These are phyloP conservation scores for Sesamia nonagrioides DNA, from an alignment of 1,140 invertebrate genomes.

Conservation along the genomic window DNA sequence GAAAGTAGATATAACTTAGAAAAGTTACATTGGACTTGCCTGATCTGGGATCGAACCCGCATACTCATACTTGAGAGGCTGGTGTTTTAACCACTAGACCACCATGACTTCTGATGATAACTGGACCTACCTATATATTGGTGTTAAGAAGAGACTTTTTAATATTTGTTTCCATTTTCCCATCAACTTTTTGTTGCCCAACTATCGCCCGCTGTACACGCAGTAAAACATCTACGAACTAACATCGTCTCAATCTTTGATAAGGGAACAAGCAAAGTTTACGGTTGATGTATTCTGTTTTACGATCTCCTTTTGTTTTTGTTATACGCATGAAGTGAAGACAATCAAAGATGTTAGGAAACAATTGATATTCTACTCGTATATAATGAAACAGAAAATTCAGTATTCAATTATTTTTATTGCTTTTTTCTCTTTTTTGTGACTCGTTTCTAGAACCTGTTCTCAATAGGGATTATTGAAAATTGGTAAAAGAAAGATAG, in stretches of 20 bases:
- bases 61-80: too few relatives aligned
- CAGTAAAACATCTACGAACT: not conserved
- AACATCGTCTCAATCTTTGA: constrained; percentile 28
- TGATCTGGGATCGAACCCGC: too few relatives aligned
- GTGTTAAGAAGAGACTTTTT: too few relatives aligned
- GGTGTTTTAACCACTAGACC: too few relatives aligned
- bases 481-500: too few relatives aligned
- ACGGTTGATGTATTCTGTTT: constrained; percentile 50
- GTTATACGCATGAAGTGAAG: constrained; percentile 38
- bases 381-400: constrained; percentile 44
- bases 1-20: too few relatives aligned
- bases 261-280: constrained; percentile 44
- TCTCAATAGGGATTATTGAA: too few relatives aligned
- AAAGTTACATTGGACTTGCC: too few relatives aligned
- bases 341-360: constrained; percentile 44
- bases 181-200: not conserved
- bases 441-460: too few relatives aligned
- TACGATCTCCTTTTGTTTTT: constrained; percentile 52
- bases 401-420: constrained; percentile 7
- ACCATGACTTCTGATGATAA: too few relatives aligned
- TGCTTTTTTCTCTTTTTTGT: not conserved
- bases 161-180: too few relatives aligned
- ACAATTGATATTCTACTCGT: constrained; percentile 40
- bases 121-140: too few relatives aligned
- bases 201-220: not conserved